Percentiles rank a stretch among this genome's conserved stretches.
phyloP scores from a whole-genome alignment of 2,797 vertebrate genomes.

The Parauchenoglanis ngamensis region DNA sequence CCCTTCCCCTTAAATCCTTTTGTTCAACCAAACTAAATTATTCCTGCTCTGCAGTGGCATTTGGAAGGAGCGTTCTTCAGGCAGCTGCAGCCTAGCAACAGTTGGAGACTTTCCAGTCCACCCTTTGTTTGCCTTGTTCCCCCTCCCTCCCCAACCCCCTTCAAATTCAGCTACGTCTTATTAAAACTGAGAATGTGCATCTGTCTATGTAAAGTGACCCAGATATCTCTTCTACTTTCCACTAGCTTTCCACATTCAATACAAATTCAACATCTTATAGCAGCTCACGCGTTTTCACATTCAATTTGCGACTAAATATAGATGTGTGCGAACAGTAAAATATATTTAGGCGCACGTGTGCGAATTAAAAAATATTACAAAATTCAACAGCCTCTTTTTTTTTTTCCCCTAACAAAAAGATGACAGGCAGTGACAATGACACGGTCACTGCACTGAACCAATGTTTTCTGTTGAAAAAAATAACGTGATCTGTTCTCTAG shows the following conservation, averaged over 20 bases:
- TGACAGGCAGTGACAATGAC: too few species aligned
- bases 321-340: too few species aligned
- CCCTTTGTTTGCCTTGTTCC: constrained; percentile 28
- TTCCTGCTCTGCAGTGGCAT: constrained; percentile 89
- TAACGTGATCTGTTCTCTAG: too few species aligned
- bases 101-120: constrained; percentile 44
- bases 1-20: constrained; percentile 72
- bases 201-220: not conserved
- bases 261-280: not conserved
- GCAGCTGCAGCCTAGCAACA: constrained; percentile 63
- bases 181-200: constrained; percentile 16
- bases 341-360: too few species aligned
- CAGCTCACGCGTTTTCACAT: too few species aligned
- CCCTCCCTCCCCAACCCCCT: not conserved
- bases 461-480: too few species aligned
- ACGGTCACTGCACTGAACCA: too few species aligned
- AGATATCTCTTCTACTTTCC: not conserved
- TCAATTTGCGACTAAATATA: too few species aligned
- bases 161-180: constrained; percentile 28
- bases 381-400: too few species aligned
- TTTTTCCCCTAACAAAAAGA: too few species aligned
- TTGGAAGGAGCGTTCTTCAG: constrained; percentile 76
- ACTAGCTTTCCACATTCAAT: not conserved
- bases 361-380: too few species aligned
- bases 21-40: constrained; percentile 86